A percentile compares a stretch with the other conserved stretches of the same genome.
Evolutionary conservation across 2,797 vertebrate genomes (phyloP).

Genomic region (Poeciliopsis gracilis): DNA sequence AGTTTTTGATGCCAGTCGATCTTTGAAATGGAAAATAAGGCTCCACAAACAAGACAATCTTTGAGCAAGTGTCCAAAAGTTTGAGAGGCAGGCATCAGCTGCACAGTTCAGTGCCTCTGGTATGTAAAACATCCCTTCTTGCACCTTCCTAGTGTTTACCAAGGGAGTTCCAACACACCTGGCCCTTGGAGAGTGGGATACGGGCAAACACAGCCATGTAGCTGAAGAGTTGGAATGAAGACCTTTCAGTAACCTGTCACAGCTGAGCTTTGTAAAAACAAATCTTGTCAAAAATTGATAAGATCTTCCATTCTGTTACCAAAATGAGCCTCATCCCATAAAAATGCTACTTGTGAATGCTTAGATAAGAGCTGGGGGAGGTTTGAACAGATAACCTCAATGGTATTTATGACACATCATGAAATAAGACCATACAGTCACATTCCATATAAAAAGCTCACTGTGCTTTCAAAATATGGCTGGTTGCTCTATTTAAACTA

Average conservation of each 20-base stretch:
- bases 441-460: conserved; percentile 18
- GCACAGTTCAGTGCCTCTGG: conserved; percentile 33
- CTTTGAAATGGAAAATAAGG: conserved; percentile 45
- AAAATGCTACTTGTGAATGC: conserved; percentile 32
- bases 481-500: not conserved
- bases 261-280: conserved; percentile 12
- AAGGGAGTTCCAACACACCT: conserved; percentile 63
- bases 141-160: conserved; percentile 60
- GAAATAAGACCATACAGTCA: conserved; percentile 12
- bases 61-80: conserved; percentile 42
- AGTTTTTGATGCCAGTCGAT: conserved; percentile 45
- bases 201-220: conserved; percentile 46
- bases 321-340: conserved; percentile 34
- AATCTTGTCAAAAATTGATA: conserved; percentile 36
- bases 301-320: conserved; percentile 24
- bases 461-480: conserved; percentile 1
- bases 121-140: conserved; percentile 51
- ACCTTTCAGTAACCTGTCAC: conserved; percentile 46
- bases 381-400: conserved; percentile 21
- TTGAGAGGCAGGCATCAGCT: conserved; percentile 32
- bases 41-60: conserved; percentile 32
- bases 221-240: not conserved
- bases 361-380: conserved; percentile 10
- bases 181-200: conserved; percentile 37
- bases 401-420: conserved; percentile 35